phyloP scores from a whole-genome alignment of 2,888 invertebrate species.

The Zaprionus obscuricornis region DNA sequence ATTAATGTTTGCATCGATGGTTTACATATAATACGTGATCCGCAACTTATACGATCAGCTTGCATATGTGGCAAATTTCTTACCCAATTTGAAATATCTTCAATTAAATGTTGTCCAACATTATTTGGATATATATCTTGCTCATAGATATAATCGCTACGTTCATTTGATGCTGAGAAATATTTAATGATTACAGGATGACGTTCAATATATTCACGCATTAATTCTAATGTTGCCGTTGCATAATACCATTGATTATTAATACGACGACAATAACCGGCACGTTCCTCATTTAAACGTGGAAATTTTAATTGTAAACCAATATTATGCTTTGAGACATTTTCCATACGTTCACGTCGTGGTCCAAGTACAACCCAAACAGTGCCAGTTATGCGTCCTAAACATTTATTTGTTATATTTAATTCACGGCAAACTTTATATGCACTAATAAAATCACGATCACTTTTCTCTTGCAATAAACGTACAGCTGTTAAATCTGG shows the following conservation, averaged over 20 bases:
- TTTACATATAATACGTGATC: slow-evolving; percentile 89
- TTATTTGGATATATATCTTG: slow-evolving; percentile 87
- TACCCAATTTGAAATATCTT: slow-evolving; percentile 88
- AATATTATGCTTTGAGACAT: slow-evolving; percentile 87
- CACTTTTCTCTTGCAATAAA: slow-evolving; percentile 59
- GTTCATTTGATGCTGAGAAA: slow-evolving; percentile 83
- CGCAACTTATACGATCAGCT: slow-evolving; percentile 87
- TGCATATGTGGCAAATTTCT: slow-evolving; percentile 87
- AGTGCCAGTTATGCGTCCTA: slow-evolving; percentile 94
- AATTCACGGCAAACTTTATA: slow-evolving; percentile 75
- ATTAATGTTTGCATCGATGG: too few species aligned
- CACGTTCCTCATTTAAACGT: slow-evolving; percentile 89
- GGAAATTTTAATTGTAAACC: slow-evolving; percentile 96
- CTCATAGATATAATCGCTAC: slow-evolving; percentile 87
- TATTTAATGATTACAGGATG: slow-evolving; percentile 90
- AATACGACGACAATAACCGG: slow-evolving; percentile 91
- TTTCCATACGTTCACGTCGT: slow-evolving; percentile 82
- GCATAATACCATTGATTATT: slow-evolving; percentile 93
- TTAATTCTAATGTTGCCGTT: slow-evolving; percentile 87
- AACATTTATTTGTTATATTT: slow-evolving; percentile 88
- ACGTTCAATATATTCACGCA: slow-evolving; percentile 88
- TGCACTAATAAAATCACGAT: slow-evolving; percentile 68
- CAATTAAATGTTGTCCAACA: slow-evolving; percentile 80
- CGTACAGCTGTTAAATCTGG: slow-evolving; percentile 73
- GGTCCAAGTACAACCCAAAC: slow-evolving; percentile 87